Evolutionary conservation across 2,888 invertebrate genomes (phyloP), one percentile per base, ranked within the genome.

Genomic region (Thereva nobilitata): DNA sequence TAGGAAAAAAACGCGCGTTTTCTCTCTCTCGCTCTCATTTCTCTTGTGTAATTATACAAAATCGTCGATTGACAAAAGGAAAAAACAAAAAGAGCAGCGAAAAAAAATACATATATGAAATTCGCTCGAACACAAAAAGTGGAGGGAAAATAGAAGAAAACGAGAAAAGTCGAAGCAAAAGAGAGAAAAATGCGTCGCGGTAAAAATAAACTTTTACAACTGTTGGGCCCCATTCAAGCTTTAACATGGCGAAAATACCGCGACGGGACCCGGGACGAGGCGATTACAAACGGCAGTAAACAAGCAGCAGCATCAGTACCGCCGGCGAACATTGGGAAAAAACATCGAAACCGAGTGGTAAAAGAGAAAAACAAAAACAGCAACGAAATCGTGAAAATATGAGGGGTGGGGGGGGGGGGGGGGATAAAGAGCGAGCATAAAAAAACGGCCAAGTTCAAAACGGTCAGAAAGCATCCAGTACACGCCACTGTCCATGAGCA

Each of bases 201-300:
- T 35, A 45, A 57, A 57, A 57, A 57, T 57, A 57, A 57, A 57
- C 3, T 57, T 57, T 57, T 57, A 57, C 56, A 57, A 57, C 56
- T 57, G 50, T 47, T 10, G 9, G 12, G 47, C 12, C 5, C 45
- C 45, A n/a, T 42, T 35, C 45, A 9, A 35, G 45, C 56, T 57
- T 45, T 44, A 44, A 44, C 56, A 57, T n/a, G 23, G 8, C 45
- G 35, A 12, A 40, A 50, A 7, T 9, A 42, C 42, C 23, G 23
- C 56, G 35, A 9, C 35, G 47, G 47, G 38, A 47, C 37, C 37
- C 10, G 12, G 47, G 8, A 35, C n/a, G 56, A 44, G 44, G 44
- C 23, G 47, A 45, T 35, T 23, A 47, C 37, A n/a, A 35, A 57
- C 8, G 41, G 5, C 35, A 41, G 45, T 59, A 59, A 59, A 59